Evolutionary conservation across 2,113 vertebrate species (phyloP).

Genomic region (Stigmatopora nigra): DNA sequence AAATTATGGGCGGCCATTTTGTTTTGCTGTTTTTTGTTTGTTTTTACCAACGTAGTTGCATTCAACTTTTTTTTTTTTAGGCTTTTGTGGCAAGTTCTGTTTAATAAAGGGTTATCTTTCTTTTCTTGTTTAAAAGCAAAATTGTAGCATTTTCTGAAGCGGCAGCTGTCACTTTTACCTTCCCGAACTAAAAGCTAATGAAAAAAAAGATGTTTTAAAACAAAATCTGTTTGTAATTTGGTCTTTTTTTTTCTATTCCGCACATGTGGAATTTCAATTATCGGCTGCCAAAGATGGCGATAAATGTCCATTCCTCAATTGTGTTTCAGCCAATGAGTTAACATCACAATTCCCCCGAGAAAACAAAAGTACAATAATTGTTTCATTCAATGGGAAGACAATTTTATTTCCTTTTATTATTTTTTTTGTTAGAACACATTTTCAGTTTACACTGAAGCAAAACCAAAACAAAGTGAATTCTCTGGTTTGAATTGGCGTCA

Average conservation of each 20-base stretch:
- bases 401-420: slow-evolving; percentile 10
- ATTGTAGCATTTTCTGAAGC: slow-evolving; percentile 70
- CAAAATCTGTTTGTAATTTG: too few species aligned
- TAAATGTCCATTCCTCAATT: slow-evolving; percentile 11
- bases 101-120: background rate
- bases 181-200: slow-evolving; percentile 26
- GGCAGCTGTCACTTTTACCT: slow-evolving; percentile 61
- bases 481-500: background rate
- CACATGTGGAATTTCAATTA: background rate
- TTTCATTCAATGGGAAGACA: slow-evolving; percentile 43
- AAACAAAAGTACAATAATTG: background rate
- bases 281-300: background rate
- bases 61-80: background rate
- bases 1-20: background rate
- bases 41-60: slow-evolving; percentile 4
- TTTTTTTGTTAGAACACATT: slow-evolving; percentile 31
- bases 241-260: too few species aligned
- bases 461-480: slow-evolving; percentile 54
- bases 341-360: background rate
- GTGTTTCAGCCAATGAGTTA: too few species aligned
- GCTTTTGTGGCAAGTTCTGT: background rate
- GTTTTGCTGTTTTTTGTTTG: slow-evolving; percentile 21
- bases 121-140: slow-evolving; percentile 44
- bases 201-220: slow-evolving; percentile 4
- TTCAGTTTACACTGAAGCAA: slow-evolving; percentile 65